Evolutionary conservation across 2,888 invertebrate genomes (phyloP).

Genomic region (Anagyrus pseudococci): DNA sequence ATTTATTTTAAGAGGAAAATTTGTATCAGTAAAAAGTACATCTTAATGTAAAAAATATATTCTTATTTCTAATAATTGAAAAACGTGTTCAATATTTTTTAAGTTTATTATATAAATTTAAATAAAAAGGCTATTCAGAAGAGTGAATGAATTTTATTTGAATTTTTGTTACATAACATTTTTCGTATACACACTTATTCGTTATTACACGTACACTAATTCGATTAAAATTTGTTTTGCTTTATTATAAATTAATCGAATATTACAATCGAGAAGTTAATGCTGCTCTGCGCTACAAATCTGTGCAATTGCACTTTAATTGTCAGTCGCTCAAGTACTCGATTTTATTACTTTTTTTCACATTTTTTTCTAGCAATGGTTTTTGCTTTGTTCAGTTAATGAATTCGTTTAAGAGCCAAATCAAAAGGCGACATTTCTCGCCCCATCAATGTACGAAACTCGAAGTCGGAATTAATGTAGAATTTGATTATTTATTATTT

Average conservation of each 20-base stretch:
- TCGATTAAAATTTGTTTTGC: conserved; percentile 35
- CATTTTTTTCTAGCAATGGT: no score
- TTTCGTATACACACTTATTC: conserved; percentile 45
- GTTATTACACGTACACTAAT: conserved; percentile 33
- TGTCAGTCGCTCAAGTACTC: no score
- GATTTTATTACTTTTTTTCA: no score
- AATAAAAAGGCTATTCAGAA: not conserved
- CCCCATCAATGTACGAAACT: conserved; percentile 16
- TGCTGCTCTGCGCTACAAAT: no score
- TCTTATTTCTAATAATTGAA: not conserved
- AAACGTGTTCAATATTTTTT: no score
- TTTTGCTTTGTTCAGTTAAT: conserved; percentile 10
- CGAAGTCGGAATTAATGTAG: conserved; percentile 13
- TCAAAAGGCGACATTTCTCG: no score
- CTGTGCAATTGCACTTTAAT: no score
- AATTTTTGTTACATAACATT: no score
- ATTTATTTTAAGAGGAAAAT: not conserved
- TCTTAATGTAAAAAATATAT: not conserved
- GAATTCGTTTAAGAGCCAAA: no score
- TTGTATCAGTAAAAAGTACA: no score
- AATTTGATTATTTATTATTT: conserved; percentile 5
- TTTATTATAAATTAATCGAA: conserved; percentile 32
- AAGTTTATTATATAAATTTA: no score
- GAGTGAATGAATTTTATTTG: conserved; percentile 6
- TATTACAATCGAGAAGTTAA: no score